Base-by-base conservation (phyloP, 2,888 invertebrate genomes). In the Notodonta ziczac region DNA sequence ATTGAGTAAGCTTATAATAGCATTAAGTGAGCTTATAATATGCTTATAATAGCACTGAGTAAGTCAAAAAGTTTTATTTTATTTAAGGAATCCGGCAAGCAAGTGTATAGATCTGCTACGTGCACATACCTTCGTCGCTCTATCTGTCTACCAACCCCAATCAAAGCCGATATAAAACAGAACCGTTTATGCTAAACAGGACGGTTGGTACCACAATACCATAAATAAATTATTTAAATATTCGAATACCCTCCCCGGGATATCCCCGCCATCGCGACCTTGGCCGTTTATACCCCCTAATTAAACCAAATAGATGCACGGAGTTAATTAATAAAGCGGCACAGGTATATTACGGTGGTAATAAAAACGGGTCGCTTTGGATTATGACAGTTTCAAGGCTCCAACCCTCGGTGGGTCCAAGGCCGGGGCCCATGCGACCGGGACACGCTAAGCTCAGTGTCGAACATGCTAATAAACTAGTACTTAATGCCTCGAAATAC, bases 291-390 rank as follows among this genome's bases (percentile, higher is more conserved):
- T 61, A 66, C 65, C 52, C 61, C 69, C 67, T 77, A 80, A 82
- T 80, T 79, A 79, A 78, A 75, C 67, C 70, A 78, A 82, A 84
- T 76, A 79, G 70, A 83, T 77, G 73, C 77, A 78, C 74, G 73
- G 78, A 74, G 61, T 69, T 80, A 79, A 82, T 83, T 78, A 81
- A 78, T 76, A 73, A 73, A 40, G 40, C 55, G 64, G 64, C 62
- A 66, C 59, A 65, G 60, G 59, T 57, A 66, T 46, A 63, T 65
- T 64, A 64, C 53, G 52, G 54, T 42, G 64, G 65, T 65, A 58
- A 59, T 73, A 73, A 69, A 73, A 69, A 65, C 42, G 51, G 55
- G 59, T 56, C 56, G 59, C 57, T 56, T 57, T 55, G 60, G 59
- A 70, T 77, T 79, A 78, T 81, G 78, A 76, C 73, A 74, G 72